Conservation (phyloP, 1,140 invertebrate genomes). For the Drosophila micromelanica region DNA sequence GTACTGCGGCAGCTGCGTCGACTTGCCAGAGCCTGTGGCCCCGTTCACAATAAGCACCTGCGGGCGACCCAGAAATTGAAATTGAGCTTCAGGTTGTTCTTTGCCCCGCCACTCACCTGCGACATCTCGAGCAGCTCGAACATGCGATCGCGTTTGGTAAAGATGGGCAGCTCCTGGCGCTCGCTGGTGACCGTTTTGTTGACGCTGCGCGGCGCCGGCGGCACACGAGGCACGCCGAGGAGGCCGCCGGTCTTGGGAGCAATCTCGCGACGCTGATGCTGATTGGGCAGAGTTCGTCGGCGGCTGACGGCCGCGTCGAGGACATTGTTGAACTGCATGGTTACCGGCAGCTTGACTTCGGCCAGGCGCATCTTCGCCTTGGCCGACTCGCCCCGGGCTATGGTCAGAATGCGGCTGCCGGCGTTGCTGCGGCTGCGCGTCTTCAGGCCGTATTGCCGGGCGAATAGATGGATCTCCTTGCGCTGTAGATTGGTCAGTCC, state of each 20-base stretch:
- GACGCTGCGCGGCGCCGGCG: conserved; percentile 19
- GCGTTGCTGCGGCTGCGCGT: conserved; percentile 52
- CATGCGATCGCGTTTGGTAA: conserved; percentile 26
- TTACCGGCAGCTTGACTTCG: background rate
- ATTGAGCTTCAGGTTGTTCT: no score
- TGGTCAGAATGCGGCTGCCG: conserved; percentile 46
- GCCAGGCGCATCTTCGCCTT: background rate
- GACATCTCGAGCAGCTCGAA: conserved; percentile 33
- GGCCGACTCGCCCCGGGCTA: conserved; percentile 10
- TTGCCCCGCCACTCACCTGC: conserved; percentile 50
- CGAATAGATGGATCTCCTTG: conserved; percentile 57
- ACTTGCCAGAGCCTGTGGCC: conserved; percentile 95
- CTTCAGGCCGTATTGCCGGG: conserved; percentile 52
- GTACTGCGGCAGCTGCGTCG: conserved; percentile 96
- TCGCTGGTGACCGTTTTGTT: conserved; percentile 24
- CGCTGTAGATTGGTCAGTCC: conserved; percentile 47
- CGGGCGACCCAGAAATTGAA: background rate
- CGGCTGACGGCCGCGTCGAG: background rate
- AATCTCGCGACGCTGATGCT: background rate
- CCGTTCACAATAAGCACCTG: conserved; percentile 89
- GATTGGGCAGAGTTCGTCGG: background rate
- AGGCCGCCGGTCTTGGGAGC: background rate
- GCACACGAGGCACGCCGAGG: conserved; percentile 16
- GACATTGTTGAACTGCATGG: background rate
- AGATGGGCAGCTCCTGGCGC: conserved; percentile 49